These are phyloP conservation scores for Enteromius paludinosus DNA, from an alignment of 2,797 vertebrate species.

Conservation along the genomic window DNA sequence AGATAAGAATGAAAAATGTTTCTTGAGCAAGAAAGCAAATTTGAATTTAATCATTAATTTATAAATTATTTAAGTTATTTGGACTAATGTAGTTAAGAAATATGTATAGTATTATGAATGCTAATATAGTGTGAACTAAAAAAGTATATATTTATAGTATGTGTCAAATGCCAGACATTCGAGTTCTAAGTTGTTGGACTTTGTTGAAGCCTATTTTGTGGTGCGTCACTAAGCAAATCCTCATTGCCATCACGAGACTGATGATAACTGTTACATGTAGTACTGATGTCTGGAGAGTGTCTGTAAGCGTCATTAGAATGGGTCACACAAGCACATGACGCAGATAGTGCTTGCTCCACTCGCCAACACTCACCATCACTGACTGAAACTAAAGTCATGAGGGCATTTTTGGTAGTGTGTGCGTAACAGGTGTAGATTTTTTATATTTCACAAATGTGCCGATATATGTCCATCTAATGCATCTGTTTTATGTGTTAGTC, in stretches of 20 bases:
- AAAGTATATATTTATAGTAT: background rate
- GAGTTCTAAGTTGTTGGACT: background rate
- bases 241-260: background rate
- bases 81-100: too few relatives aligned
- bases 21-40: too few relatives aligned
- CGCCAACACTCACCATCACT: background rate
- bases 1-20: background rate
- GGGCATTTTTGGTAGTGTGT: background rate
- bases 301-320: background rate
- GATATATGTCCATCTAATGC: background rate
- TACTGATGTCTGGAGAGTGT: background rate
- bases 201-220: background rate
- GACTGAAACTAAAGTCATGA: slow-evolving; percentile 1
- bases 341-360: background rate
- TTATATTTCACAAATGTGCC: background rate
- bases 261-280: background rate
- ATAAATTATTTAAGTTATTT: too few relatives aligned
- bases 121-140: background rate
- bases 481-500: background rate
- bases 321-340: background rate
- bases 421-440: background rate
- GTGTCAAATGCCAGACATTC: background rate
- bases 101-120: background rate
- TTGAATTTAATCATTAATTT: too few relatives aligned
- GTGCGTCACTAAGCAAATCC: background rate